A percentile compares a stretch with the other conserved stretches of the same genome.
These are phyloP conservation scores for Littorina saxatilis DNA, from an alignment of 1,140 invertebrate genomes.

Conservation along the genomic window DNA sequence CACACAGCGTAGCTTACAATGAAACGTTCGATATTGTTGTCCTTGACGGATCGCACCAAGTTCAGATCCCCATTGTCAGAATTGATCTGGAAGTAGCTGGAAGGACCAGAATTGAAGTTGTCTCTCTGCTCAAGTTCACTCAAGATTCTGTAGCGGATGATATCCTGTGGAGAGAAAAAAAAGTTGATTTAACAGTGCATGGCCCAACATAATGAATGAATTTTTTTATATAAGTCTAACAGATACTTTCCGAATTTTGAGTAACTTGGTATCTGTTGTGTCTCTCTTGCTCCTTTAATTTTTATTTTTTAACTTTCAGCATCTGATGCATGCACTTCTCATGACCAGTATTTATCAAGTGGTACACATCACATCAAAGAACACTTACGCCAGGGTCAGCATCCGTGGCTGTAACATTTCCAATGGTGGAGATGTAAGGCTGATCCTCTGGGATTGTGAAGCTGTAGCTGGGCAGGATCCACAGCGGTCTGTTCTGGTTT, in stretches of 20 bases:
- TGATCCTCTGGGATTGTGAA: constrained; percentile 89
- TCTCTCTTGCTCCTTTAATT: no score
- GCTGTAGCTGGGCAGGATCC: constrained; percentile 84
- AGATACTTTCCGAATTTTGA: no score
- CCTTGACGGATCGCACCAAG: constrained; percentile 87
- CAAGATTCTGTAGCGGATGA: constrained; percentile 89
- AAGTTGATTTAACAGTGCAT: no score
- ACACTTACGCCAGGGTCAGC: constrained; percentile 48
- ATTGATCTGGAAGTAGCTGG: constrained; percentile 89
- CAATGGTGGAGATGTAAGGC: constrained; percentile 84
- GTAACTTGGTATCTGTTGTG: no score
- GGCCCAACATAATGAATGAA: no score
- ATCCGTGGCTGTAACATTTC: constrained; percentile 81
- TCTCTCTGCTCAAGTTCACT: constrained; percentile 74
- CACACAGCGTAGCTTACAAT: constrained; percentile 78
- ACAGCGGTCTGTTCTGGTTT: constrained; percentile 89
- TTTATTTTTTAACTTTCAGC: no score
- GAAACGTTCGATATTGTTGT: constrained; percentile 86
- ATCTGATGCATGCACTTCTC: no score
- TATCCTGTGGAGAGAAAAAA: constrained; percentile 15
- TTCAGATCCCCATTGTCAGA: constrained; percentile 85
- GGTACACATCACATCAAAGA: no score
- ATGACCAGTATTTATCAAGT: no score
- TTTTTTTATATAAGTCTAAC: no score
- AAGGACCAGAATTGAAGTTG: constrained; percentile 78